Evolutionary conservation across 1,140 invertebrate genomes (phyloP), one percentile per base, ranked within the genome.

Genomic region (Pinna nobilis): DNA sequence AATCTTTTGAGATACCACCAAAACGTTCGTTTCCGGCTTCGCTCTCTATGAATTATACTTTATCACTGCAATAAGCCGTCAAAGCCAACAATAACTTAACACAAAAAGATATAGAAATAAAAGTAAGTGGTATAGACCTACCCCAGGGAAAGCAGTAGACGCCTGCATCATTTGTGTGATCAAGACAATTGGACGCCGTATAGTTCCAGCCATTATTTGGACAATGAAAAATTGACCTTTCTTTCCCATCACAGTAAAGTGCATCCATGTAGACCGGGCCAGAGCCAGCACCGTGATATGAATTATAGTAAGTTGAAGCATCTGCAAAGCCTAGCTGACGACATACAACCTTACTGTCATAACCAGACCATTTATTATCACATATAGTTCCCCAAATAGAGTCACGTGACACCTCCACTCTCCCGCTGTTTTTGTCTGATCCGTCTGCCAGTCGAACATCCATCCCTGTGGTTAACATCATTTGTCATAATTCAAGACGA

Each of bases 391-490:
- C 85, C 84, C 83, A 86, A n/a, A 74, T 49, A 0, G 79, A 80
- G 64, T 81, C 79, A 55, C 83, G 82, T 23, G 71, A 59, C 1
- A 87, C 64, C 65, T 84, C 77, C 0, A 86, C 79, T 64, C 92
- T 89, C 15, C 94, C 94, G 25, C 74, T 49, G n/a, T 71, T 67
- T 3, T 61, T 23, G 2, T 25, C 61, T 20, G 18, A 64, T 0
- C 76, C 66, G n/a, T 69, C 79, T 20, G 60, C 70, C 2, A 84
- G 65, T 50, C 77, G 44, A 11, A 81, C 28, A 20, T 70, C 28
- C 33, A 82, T 65, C 11, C 77, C 79, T 76, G 25, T 7, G 28
- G 13, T 20, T 15, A 4, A 6, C n/a, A 2, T n/a, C 28, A 4
- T 55, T 9, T 23, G 51, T 23, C 51, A 55, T n/a, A n/a, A n/a